phyloP scores from a whole-genome alignment of 2,113 vertebrate genomes.

The Corvus cornix region DNA sequence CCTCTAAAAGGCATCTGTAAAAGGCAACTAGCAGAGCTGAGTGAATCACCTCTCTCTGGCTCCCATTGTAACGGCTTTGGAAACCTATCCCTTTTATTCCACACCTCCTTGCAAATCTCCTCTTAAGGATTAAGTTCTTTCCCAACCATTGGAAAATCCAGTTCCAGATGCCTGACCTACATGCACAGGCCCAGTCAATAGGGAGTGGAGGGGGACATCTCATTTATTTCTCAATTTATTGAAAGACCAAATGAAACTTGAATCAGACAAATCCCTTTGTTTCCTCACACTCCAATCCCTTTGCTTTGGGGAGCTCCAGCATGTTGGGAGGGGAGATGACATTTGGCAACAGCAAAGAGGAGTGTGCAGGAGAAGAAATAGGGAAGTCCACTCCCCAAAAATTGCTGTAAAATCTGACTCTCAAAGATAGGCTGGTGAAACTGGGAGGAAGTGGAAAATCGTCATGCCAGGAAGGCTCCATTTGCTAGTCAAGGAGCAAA shows the following conservation, averaged over 20 bases:
- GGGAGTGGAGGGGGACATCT: not conserved
- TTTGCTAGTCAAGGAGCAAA: not conserved
- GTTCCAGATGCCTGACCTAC: not conserved
- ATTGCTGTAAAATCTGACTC: conserved; percentile 17
- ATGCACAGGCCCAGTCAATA: not conserved
- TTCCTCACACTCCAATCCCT: conserved; percentile 32
- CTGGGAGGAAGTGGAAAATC: not conserved
- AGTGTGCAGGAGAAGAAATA: not conserved
- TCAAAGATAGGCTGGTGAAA: not conserved
- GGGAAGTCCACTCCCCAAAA: conserved; percentile 22
- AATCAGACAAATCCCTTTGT: conserved; percentile 32
- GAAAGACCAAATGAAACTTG: conserved; percentile 12
- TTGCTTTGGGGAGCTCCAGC: not conserved
- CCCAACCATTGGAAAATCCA: conserved; percentile 14
- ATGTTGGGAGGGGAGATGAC: conserved; percentile 5
- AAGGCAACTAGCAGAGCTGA: not conserved
- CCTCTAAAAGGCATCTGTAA: not conserved
- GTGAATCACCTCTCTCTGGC: not conserved
- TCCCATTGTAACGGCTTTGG: not conserved
- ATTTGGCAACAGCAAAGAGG: not conserved
- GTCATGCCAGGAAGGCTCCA: not conserved
- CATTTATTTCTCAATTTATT: conserved; percentile 30
- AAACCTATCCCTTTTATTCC: not conserved
- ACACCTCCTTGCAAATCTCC: not conserved
- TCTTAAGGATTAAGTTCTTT: conserved; percentile 18